Evolutionary conservation across 2,113 vertebrate genomes (phyloP), one percentile per base, ranked within the genome.

Genomic region (Platichthys flesus): DNA sequence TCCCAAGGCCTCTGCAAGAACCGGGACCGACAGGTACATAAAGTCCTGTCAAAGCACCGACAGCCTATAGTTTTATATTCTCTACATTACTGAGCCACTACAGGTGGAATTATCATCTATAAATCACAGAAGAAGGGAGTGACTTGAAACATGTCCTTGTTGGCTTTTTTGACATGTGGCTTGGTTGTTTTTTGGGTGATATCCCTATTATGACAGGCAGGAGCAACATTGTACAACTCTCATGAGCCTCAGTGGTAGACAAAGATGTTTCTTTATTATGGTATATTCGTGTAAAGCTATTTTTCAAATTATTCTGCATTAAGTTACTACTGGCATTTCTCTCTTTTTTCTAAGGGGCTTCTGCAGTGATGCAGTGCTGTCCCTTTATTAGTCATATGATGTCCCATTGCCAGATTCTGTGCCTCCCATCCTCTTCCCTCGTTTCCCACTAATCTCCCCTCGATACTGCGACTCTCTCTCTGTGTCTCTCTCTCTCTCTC

Each of bases 361-460:
- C 31, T 31, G 31, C 31, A 31, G 31, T 31, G 31, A 31, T 31
- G 31, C 10, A 42, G 40, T 42, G 40, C 9, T 73, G 56, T 84
- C 79, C 78, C 61, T 75, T 84, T 85, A 84, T 90, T 90, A 87
- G 79, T 90, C 85, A 78, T 81, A 76, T 28, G 52, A 79, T 90
- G 78, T 89, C 84, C 75, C 8, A 2, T 37, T 85, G 81, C 86
- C 78, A 88, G 77, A 54, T 66, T 81, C 62, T 55, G 8, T 76
- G 67, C 83, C 79, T 81, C 54, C 13, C 71, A 40, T 5, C 72
- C 69, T 55, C 59, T 68, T 83, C 66, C 42, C 49, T 57, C 45
- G 55, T 58, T 55, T 2, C 51, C 63, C 70, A 5, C 61, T 84
- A 84, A 90, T 88, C 87, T 85, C 52, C 47, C 56, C 65, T 78